These are phyloP conservation scores for Drosophila arawakana DNA, from an alignment of 1,140 invertebrate genomes.

Conservation along the genomic window DNA sequence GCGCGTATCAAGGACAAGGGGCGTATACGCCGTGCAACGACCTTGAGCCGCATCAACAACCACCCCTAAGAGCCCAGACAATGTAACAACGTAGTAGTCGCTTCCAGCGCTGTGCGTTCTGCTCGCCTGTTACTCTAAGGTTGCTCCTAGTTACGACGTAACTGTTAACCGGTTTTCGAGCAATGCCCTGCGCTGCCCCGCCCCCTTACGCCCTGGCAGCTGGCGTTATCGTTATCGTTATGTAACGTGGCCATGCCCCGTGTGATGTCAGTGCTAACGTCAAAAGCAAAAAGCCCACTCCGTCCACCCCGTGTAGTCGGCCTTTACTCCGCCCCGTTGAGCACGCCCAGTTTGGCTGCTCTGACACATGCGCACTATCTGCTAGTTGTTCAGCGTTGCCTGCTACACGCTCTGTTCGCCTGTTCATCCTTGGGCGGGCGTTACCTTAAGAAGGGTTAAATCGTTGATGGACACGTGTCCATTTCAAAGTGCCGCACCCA, in stretches of 20 bases:
- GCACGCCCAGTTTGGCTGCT: slow-evolving; percentile 56
- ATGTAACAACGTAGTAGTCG: slow-evolving; percentile 78
- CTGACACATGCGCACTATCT: slow-evolving; percentile 58
- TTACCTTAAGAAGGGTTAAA: slow-evolving; percentile 85
- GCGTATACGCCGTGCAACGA: slow-evolving; percentile 34
- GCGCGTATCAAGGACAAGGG: slow-evolving; percentile 20
- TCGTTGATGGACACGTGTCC: slow-evolving; percentile 84
- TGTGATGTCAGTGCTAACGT: slow-evolving; percentile 58
- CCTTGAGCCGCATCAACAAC: slow-evolving; percentile 56
- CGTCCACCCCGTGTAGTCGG: background rate
- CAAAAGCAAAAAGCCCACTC: background rate
- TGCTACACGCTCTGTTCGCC: slow-evolving; percentile 56
- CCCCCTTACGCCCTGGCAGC: slow-evolving; percentile 25
- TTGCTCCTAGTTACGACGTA: slow-evolving; percentile 84
- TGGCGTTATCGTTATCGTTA: slow-evolving; percentile 59
- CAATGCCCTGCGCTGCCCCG: slow-evolving; percentile 35
- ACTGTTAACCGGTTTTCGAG: slow-evolving; percentile 75
- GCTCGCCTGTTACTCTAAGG: slow-evolving; percentile 78
- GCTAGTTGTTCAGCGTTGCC: background rate
- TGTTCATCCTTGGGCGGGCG: slow-evolving; percentile 84
- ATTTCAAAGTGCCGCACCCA: slow-evolving; percentile 57
- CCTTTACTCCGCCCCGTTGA: slow-evolving; percentile 73
- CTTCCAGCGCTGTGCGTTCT: slow-evolving; percentile 26
- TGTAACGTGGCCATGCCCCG: slow-evolving; percentile 54
- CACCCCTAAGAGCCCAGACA: slow-evolving; percentile 53